Base-by-base conservation (phyloP, 2,797 vertebrate genomes). In the Xiphophorus birchmanni region DNA sequence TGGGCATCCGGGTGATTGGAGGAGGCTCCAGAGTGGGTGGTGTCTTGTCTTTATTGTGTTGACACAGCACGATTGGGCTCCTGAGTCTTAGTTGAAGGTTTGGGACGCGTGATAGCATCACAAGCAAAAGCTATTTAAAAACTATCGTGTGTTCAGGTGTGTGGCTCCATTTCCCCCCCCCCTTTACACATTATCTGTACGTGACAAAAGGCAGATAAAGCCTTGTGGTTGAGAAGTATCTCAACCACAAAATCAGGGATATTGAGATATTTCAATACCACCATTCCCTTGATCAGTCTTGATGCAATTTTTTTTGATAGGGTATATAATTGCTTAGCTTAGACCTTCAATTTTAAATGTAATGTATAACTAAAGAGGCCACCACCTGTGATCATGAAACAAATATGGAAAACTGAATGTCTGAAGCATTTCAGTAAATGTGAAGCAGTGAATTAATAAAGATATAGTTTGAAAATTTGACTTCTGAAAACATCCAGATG, bases 1-100 rank as follows among this genome's bases (percentile, higher is more conserved):
- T 67, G 23, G 23, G 40, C 73, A 75, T 74, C 65, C 52, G 73
- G 54, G 37, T 78, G 84, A 84, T 89, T 90, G 86, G 86, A 81
- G 79, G 84, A 86, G 44, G 69, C 26, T 72, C 69, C 69, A 45
- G n/a, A 42, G 69, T 72, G 69, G 69, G 69, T 72, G 69, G 67
- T 3, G 67, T 71, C 67, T 44, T 37, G 12, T 10, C 37, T 23
- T 67, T 37, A 67, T 44, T 37, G 12, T 21, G 37, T 23, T 67
- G 65, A 67, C 65, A 40, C 32, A 71, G 11, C 40, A 13, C 40
- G 40, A 5, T 44, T 71, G 26, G 40, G 26, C 42, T 72, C 40
- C 23, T n/a, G 23, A n/a, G 23, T 72, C 29, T 47, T 47, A 18
- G 26, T 72, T 47, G 4, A 47, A 29, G 12, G 4, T 45, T 45